A percentile compares a stretch with the other conserved stretches of the same genome.
These are phyloP conservation scores for Atta texana DNA, from an alignment of 1,140 invertebrate species.

Conservation along the genomic window DNA sequence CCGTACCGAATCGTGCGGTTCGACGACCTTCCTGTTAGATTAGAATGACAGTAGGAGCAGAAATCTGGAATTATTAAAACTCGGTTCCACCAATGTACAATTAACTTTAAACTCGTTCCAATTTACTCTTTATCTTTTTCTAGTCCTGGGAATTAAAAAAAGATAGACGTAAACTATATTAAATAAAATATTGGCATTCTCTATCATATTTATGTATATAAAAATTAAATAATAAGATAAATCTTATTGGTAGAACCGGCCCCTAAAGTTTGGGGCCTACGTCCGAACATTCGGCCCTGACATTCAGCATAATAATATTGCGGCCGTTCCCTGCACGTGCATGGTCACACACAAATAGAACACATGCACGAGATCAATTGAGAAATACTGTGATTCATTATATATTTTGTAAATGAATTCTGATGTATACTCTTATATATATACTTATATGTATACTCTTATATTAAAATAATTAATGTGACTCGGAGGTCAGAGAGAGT, in stretches of 20 bases:
- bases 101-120: no score
- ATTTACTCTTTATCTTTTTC: no score
- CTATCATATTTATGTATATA: no score
- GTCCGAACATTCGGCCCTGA: not conserved
- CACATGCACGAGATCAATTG: not conserved
- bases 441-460: not conserved
- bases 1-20: conserved; percentile 27
- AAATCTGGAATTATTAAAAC: conserved; percentile 20
- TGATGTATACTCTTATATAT: not conserved
- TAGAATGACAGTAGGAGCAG: not conserved
- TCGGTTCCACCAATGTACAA: no score
- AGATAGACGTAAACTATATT: no score
- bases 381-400: not conserved
- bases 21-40: conserved; percentile 28
- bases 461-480: not conserved
- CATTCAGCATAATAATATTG: not conserved
- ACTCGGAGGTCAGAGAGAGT: not conserved
- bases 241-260: no score
- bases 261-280: not conserved
- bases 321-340: not conserved
- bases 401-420: conserved; percentile 4
- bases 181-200: no score
- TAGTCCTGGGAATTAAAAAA: no score
- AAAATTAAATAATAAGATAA: no score
- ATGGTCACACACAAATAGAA: not conserved